Conservation (phyloP, 2,113 vertebrate species). For the Brachypteracias leptosomus region DNA sequence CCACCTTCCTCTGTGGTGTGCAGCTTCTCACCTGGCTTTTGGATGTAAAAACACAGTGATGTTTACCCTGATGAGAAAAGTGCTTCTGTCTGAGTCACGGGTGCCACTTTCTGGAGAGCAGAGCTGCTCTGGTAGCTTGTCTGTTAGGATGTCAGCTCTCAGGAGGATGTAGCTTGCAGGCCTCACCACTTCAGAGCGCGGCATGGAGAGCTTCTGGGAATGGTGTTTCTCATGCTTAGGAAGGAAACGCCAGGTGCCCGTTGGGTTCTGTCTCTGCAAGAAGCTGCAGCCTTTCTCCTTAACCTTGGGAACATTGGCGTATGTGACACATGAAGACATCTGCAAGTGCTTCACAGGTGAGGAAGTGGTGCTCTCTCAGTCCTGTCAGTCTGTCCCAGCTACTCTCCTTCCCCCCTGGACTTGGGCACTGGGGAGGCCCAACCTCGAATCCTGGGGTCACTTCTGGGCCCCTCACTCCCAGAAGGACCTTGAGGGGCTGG, state of each 20-base stretch:
- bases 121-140: not conserved
- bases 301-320: conserved; percentile 88
- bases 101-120: not conserved
- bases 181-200: not conserved
- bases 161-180: not conserved
- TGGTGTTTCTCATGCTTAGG: not conserved
- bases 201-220: not conserved
- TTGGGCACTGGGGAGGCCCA: not conserved
- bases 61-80: not conserved
- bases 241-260: not conserved
- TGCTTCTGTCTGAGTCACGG: not conserved
- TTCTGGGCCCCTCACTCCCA: not conserved
- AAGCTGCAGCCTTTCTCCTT: conserved; percentile 75
- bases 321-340: conserved; percentile 95
- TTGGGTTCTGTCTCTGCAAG: not conserved
- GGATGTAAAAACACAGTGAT: not conserved
- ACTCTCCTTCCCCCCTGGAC: not conserved
- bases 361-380: not conserved
- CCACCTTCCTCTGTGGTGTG: not conserved
- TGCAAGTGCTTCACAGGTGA: conserved; percentile 96
- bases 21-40: not conserved
- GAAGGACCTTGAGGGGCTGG: not conserved
- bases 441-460: not conserved
- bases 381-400: not conserved
- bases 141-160: not conserved